Evolutionary conservation across 2,797 vertebrate genomes (phyloP).

Genomic region (Oreortyx pictus): DNA sequence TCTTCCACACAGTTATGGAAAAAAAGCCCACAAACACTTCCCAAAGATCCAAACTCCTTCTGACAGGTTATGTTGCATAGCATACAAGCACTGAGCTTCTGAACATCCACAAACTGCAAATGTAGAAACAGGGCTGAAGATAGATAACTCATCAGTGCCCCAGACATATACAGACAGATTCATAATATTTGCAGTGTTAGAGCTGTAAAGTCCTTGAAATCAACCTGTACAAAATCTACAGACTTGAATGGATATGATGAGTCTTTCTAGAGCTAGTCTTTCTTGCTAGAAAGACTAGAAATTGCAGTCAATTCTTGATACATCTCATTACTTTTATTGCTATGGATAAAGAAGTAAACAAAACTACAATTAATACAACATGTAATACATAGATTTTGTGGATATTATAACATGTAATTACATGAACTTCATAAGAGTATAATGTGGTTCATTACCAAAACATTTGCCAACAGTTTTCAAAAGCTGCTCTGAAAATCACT

Average conservation of each 20-base stretch:
- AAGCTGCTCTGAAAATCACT: not conserved
- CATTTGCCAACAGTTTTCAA: not conserved
- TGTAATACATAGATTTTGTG: not conserved
- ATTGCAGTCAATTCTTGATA: not conserved
- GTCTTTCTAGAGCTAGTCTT: too few relatives aligned
- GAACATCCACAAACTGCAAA: not conserved
- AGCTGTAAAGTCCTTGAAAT: conserved; percentile 7
- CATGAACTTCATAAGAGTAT: not conserved
- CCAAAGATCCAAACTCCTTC: not conserved
- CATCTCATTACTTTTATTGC: not conserved
- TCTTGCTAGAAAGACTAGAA: not conserved
- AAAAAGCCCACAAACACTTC: not conserved
- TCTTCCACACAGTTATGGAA: not conserved
- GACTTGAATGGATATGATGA: not conserved
- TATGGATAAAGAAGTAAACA: not conserved
- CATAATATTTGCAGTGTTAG: not conserved
- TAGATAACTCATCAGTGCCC: not conserved
- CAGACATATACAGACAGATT: not conserved
- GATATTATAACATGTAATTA: not conserved
- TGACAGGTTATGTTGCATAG: not conserved
- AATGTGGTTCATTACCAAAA: not conserved
- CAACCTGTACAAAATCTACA: not conserved
- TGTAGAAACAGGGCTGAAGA: not conserved
- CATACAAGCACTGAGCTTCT: not conserved
- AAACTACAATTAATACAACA: not conserved